Evolutionary conservation across 2,888 invertebrate genomes (phyloP), one percentile per base, ranked within the genome.

Genomic region (Hedya salicella): DNA sequence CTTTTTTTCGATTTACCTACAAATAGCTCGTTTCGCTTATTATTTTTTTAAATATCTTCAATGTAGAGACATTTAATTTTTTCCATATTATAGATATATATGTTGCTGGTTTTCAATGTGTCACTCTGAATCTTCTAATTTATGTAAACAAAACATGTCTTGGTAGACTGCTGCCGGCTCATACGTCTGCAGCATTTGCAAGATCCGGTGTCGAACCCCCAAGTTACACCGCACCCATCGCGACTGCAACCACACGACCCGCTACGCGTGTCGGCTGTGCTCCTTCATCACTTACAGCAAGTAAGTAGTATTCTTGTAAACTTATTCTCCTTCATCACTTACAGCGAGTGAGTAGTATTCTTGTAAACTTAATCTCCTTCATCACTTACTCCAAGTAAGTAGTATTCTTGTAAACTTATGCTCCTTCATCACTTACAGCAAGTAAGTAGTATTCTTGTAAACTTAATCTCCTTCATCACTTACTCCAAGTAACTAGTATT

Each of bases 361-460:
- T 6, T 4, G 25, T 25, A n/a, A n/a, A n/a, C n/a, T n/a, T n/a
- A n/a, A n/a, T n/a, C 6, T 13, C 16, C 0, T 66, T 39, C 16
- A 1, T 60, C 32, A 66, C 65, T 0, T 65, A 53, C 30, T 61
- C 53, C 66, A 66, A 66, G 66, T 65, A 6, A 53, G 65, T 64
- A 5, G n/a, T n/a, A 17, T 19, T 25, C 3, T 6, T 4, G 25
- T 25, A n/a, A n/a, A n/a, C n/a, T n/a, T n/a, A n/a, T n/a, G n/a
- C 6, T 13, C 16, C 0, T 66, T 39, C 16, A 1, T 60, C 32
- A 66, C 65, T 0, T 65, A 53, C 30, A 66, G 60, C 66, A 66
- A 66, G 66, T 65, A 6, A 53, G 65, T 64, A 5, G n/a, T n/a
- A 17, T 19, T 25, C 3, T 6, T 4, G 25, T 25, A n/a, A n/a